Conservation (phyloP, 2,888 invertebrate species). For the Dendrolimus houi region DNA sequence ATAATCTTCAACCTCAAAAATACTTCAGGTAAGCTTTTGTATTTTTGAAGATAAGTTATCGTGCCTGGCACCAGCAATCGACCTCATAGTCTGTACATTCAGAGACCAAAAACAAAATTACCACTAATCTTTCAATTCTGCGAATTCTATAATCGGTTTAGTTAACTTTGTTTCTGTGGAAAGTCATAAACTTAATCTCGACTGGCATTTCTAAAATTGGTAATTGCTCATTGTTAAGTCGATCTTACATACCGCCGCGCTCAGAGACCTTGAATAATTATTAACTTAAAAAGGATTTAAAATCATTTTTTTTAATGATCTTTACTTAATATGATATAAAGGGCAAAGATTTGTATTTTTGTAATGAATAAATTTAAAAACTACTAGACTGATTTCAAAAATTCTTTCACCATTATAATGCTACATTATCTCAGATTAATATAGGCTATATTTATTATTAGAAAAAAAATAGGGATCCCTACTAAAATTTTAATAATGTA, state of each 20-base stretch:
- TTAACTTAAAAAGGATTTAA: background rate
- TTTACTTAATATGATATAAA: too few relatives aligned
- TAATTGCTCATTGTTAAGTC: background rate
- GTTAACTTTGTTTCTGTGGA: constrained; percentile 3
- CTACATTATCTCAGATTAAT: too few relatives aligned
- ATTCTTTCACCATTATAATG: too few relatives aligned
- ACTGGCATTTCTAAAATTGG: constrained; percentile 1
- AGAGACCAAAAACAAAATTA: background rate
- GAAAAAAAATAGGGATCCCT: too few relatives aligned
- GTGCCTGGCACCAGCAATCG: constrained; percentile 4
- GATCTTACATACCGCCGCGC: background rate
- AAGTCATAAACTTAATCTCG: background rate
- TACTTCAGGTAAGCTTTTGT: constrained; percentile 1
- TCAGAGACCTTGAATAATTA: background rate
- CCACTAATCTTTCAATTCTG: background rate
- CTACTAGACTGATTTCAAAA: too few relatives aligned
- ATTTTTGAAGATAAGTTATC: constrained; percentile 6
- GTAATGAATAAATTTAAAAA: too few relatives aligned
- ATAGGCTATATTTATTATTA: too few relatives aligned
- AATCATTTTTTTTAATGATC: background rate
- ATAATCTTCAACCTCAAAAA: background rate
- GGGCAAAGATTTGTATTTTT: too few relatives aligned
- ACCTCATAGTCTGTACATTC: constrained; percentile 6
- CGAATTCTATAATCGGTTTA: constrained; percentile 3
- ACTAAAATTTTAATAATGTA: too few relatives aligned